These are phyloP conservation scores for Phymatocera aterrima DNA, from an alignment of 2,888 invertebrate genomes.

Conservation along the genomic window DNA sequence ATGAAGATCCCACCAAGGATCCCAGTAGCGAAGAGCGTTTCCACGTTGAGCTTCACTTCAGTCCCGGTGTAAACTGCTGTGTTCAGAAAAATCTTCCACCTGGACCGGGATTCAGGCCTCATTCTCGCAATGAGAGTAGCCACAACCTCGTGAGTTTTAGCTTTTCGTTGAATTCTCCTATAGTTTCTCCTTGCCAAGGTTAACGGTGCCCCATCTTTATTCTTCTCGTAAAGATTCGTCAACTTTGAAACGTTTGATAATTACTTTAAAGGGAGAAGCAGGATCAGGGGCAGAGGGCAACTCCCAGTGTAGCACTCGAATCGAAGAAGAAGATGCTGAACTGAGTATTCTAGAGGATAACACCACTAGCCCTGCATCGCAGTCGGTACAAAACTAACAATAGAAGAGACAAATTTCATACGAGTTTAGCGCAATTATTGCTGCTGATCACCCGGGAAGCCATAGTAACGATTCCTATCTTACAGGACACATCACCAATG, in stretches of 20 bases:
- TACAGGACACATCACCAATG: constrained; percentile 62
- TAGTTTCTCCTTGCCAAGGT: neutral
- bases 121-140: constrained; percentile 87
- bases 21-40: constrained; percentile 94
- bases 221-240: neutral
- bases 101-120: constrained; percentile 94
- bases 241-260: neutral
- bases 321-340: constrained; percentile 79
- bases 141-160: constrained; percentile 76
- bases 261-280: constrained; percentile 59
- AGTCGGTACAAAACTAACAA: constrained; percentile 55
- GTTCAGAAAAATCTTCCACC: constrained; percentile 95
- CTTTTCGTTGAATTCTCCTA: neutral
- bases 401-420: neutral
- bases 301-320: constrained; percentile 77
- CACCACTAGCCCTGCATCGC: constrained; percentile 57
- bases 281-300: constrained; percentile 64
- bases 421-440: neutral
- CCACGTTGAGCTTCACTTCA: constrained; percentile 99
- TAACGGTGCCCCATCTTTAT: neutral
- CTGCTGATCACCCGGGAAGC: neutral
- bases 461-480: neutral
- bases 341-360: constrained; percentile 68
- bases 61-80: constrained; percentile 98
- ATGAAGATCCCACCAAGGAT: constrained; percentile 98